These are phyloP conservation scores for Drosophila subquinaria DNA, from an alignment of 2,888 invertebrate genomes.

Conservation along the genomic window DNA sequence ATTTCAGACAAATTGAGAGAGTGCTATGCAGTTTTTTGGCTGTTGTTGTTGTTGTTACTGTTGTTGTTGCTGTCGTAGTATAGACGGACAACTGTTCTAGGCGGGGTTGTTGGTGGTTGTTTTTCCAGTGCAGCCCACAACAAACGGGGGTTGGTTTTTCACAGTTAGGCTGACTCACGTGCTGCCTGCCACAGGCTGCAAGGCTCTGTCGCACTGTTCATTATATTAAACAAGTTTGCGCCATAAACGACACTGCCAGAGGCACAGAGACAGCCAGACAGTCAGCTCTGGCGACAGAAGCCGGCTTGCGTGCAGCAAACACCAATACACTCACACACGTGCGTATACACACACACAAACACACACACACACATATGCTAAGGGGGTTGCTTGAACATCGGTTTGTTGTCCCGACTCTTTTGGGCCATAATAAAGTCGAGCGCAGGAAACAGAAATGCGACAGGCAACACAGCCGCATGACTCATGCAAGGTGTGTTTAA, in stretches of 20 bases:
- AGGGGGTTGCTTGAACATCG: constrained; percentile 55
- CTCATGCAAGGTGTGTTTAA: constrained; percentile 79
- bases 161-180: constrained; percentile 71
- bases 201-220: constrained; percentile 66
- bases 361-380: constrained; percentile 20
- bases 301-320: constrained; percentile 55
- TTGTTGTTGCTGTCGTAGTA: constrained; percentile 18
- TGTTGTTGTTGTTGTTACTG: background rate
- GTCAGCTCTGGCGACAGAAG: constrained; percentile 43
- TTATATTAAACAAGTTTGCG: constrained; percentile 81
- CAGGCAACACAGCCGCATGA: constrained; percentile 57
- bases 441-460: constrained; percentile 61
- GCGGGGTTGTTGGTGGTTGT: constrained; percentile 61
- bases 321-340: constrained; percentile 9
- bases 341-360: constrained; percentile 10
- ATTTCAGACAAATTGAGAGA: constrained; percentile 39
- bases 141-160: constrained; percentile 65
- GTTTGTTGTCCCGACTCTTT: constrained; percentile 51
- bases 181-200: constrained; percentile 58
- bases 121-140: constrained; percentile 63
- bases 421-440: constrained; percentile 73
- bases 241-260: constrained; percentile 74
- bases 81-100: constrained; percentile 16
- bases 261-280: constrained; percentile 47
- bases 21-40: constrained; percentile 25